Evolutionary conservation across 2,888 invertebrate species (phyloP), one percentile per base, ranked within the genome.

Genomic region (Epiperipatus broadwayi): DNA sequence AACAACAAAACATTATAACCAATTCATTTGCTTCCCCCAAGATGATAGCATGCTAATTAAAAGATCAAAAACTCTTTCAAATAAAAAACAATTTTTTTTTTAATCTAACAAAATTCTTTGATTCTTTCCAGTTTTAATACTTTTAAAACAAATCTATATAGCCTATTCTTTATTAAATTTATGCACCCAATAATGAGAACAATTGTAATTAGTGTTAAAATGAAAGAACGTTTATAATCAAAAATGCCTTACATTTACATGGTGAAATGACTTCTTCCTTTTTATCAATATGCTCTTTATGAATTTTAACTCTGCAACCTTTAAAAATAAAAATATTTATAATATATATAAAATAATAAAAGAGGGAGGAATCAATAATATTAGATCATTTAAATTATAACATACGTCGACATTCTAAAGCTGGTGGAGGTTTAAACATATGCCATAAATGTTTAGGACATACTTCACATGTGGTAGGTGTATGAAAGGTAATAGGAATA

Each of bases 401-500:
- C 14, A 52, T 52, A 84, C 93, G 73, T 68, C 84, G 72, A 64
- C 97, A 97, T 67, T 95, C 95, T 54, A 89, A 72, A 44, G 95
- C 95, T 49, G 85, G 83, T 46, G 95, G 93, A 48, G 95, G 95
- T 54, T 89, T 77, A 64, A 97, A 80, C 76, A 95, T 79, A 64
- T 91, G 79, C 84, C 89, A 95, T 50, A 95, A 70, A 52, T 89
- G 89, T 56, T 85, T 87, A 46, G 85, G 76, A 69, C 97, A 97
- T 49, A 85, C 79, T 67, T 95, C 95, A 66, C 95, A 97, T 49
- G 83, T 79, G 8, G 93, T 89, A 40, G 95, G 93, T 75, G 91
- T 93, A 64, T 95, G 91, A 66, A 84, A 95, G 50, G 83, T 83
- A 54, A 95, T 84, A 60, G 81, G 78, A 47, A 91, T 72, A 58